Evolutionary conservation across 1,140 invertebrate genomes (phyloP).

Genomic region (Potamilus streckersoni): DNA sequence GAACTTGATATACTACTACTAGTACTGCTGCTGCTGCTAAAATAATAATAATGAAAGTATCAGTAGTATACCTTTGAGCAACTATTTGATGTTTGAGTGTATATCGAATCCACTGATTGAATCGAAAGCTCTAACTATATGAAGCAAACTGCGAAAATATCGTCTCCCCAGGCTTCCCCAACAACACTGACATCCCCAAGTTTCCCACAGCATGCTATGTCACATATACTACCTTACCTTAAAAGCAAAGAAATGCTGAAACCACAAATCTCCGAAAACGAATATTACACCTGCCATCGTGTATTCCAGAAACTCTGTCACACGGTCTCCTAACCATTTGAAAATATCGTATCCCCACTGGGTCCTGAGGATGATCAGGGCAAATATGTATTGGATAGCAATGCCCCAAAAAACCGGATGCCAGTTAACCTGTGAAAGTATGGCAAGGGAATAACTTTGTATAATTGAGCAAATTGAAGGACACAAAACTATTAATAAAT

Average conservation of each 20-base stretch:
- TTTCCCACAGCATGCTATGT: no score
- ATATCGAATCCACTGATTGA: background rate
- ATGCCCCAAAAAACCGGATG: constrained; percentile 76
- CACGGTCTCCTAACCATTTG: constrained; percentile 80
- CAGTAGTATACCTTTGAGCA: background rate
- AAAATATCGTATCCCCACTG: constrained; percentile 81
- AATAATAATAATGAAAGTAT: no score
- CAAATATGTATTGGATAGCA: constrained; percentile 87
- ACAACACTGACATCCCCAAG: no score
- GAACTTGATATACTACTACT: no score
- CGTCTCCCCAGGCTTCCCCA: no score
- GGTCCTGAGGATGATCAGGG: constrained; percentile 88
- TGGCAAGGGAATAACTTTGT: no score
- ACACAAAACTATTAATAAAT: no score
- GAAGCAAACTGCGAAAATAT: background rate
- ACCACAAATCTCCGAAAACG: constrained; percentile 79
- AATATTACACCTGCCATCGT: constrained; percentile 84
- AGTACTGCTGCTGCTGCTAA: no score
- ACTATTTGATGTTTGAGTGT: background rate
- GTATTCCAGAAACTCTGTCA: constrained; percentile 83
- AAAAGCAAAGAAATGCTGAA: constrained; percentile 36
- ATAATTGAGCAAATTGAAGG: no score
- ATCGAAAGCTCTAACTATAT: background rate
- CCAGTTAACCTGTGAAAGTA: constrained; percentile 61
- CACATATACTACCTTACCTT: constrained; percentile 19